These are phyloP conservation scores for Meles meles DNA, from an alignment of 2,113 vertebrate species.

Conservation along the genomic window DNA sequence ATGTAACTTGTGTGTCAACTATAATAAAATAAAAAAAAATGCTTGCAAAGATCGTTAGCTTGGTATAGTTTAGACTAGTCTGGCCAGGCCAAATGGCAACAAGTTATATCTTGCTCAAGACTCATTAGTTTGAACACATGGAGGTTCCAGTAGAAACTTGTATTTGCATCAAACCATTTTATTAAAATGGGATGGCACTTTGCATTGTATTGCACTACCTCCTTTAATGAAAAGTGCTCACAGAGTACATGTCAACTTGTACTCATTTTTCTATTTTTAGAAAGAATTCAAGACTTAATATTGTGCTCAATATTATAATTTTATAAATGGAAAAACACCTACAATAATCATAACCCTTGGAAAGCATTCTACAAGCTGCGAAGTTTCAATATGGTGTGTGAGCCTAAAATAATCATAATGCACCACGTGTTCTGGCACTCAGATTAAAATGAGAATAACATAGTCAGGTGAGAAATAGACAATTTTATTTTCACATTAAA, in stretches of 20 bases:
- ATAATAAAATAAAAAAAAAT: not conserved
- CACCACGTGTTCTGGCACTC: not conserved
- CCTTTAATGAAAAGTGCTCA: not conserved
- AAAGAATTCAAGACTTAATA: not conserved
- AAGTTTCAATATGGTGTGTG: not conserved
- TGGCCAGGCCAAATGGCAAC: not conserved
- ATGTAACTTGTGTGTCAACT: not conserved
- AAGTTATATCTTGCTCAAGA: not conserved
- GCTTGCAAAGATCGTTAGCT: not conserved
- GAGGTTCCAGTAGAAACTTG: not conserved
- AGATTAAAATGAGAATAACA: not conserved
- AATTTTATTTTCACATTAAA: not conserved
- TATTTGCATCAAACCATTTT: not conserved
- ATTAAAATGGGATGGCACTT: not conserved
- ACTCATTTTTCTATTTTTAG: not conserved
- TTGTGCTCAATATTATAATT: not conserved
- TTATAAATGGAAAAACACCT: not conserved
- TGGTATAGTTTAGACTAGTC: not conserved
- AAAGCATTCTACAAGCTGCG: not conserved
- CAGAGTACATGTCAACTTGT: not conserved
- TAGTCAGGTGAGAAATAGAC: not conserved
- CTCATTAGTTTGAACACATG: not conserved
- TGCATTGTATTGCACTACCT: not conserved
- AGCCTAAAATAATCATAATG: not conserved
- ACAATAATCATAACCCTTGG: not conserved